Base-by-base conservation (phyloP, 35 echinoderm and acorn worm species). In the Apostichopus californicus region DNA sequence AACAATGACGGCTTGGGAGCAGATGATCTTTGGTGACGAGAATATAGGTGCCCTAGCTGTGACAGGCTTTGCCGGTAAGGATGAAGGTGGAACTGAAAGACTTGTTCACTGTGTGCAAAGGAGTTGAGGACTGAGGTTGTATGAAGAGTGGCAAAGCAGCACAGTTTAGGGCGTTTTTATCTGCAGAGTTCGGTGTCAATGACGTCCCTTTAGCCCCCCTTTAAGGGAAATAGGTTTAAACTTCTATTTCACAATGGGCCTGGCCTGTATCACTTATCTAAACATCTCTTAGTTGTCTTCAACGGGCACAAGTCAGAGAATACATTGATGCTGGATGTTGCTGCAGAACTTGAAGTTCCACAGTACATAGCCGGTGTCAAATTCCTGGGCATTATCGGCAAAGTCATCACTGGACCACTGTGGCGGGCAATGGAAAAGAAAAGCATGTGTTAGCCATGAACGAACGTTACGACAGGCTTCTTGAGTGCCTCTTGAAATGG, bases 371-470 rank as follows among this genome's bases (percentile, higher is more conserved):
- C 34, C 13, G 89, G 79, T 23, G 9, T 20, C 22, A 86, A 70
- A 46, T 90, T 89, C 18, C 90, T 96, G 3, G 95, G 92, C 5
- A 55, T 96, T 9, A 90, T 96, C 55, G 93, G 92, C 78, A 96
- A 96, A 75, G 55, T 89, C 6, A 83, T 94, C 34, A 94, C 92
- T 0, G 92, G 83, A 8, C 95, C 95, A 86, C 52, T 94, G 15
- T 94, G 92, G 92, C 53, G 63, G 59, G 79, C 86, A 21, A 13
- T 93, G 28, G 91, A 95, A 5, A 81, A 89, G 15, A 55, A 60
- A 64, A 77, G 5, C 91, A 93, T 83, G 80, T 91, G 34, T 56
- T 73, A 9, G 86, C 89, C 9, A 91, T 96, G 78, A 96, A 90
- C 87, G 78, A 83, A 56, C 82, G 83, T 8, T 91, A 94, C 26